A percentile compares a stretch with the other conserved stretches of the same genome.
Conservation (phyloP, 2,113 vertebrate species). For the Albula goreensis region DNA sequence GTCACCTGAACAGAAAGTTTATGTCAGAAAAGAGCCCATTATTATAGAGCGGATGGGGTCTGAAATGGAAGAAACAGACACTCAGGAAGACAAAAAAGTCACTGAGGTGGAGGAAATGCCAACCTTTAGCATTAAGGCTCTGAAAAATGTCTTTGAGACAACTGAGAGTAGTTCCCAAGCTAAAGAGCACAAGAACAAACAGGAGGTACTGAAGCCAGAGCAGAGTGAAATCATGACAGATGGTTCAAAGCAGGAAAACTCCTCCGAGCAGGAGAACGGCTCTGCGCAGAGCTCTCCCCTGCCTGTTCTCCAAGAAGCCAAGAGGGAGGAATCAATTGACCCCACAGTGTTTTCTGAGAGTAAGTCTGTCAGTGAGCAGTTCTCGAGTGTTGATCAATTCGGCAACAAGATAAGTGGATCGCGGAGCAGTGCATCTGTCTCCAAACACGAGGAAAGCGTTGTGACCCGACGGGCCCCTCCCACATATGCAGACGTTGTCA, state of each 20-base stretch:
- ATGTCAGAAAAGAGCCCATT: slow-evolving; percentile 68
- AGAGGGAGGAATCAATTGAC: slow-evolving; percentile 51
- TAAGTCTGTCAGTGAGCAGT: slow-evolving; percentile 61
- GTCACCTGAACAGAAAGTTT: slow-evolving; percentile 64
- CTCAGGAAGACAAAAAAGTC: slow-evolving; percentile 56
- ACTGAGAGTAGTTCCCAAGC: slow-evolving; percentile 70
- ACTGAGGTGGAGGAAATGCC: slow-evolving; percentile 64
- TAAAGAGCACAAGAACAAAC: slow-evolving; percentile 59
- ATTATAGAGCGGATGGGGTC: slow-evolving; percentile 68
- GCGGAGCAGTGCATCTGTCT: slow-evolving; percentile 46
- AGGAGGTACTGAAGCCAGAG: slow-evolving; percentile 63
- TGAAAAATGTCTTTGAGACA: slow-evolving; percentile 75
- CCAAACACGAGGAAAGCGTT: slow-evolving; percentile 57
- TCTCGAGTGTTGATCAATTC: slow-evolving; percentile 68
- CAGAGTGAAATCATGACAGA: slow-evolving; percentile 33
- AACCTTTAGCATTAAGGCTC: slow-evolving; percentile 70
- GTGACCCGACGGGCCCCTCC: slow-evolving; percentile 75
- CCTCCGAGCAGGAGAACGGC: slow-evolving; percentile 36
- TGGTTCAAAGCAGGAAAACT: slow-evolving; percentile 32
- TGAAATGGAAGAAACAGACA: slow-evolving; percentile 61
- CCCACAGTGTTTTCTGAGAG: slow-evolving; percentile 56
- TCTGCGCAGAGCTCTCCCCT: slow-evolving; percentile 26
- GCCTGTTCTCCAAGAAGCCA: slow-evolving; percentile 37
- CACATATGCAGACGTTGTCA: slow-evolving; percentile 86
- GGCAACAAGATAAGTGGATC: slow-evolving; percentile 61